Base-by-base conservation (phyloP, 1,140 invertebrate species). In the Coelopa frigida region DNA sequence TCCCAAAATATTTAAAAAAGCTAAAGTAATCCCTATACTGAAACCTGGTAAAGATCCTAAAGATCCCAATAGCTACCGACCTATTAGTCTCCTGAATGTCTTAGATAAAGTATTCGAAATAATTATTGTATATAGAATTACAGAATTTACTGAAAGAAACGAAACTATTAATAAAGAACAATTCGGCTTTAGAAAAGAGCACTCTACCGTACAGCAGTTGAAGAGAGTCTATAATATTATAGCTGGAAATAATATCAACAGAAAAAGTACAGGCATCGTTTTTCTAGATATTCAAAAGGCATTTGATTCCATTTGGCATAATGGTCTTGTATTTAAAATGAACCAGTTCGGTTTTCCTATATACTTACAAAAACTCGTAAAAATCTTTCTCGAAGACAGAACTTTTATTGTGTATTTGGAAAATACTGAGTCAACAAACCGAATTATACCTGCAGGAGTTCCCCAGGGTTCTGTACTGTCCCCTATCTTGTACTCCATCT, bases 131-230 rank as follows among this genome's bases (percentile, higher is more conserved):
- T 26, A 50, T 23, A 42, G 55, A 21, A 36, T 64, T 26, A 22
- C 12, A 4, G 1, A 26, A 21, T 48, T 23, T 15, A 37, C 55
- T 7, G 44, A 62, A 31, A 38, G 51, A 11, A 53, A 50, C 2
- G 49, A 56, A 7, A 40, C 59, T 3, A 50, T 68, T 1, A 41
- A 58, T 3, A 29, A 53, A 18, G 44, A 70, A n/a, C 64, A 73
- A 51, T 71, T 68, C 54, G 68, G 64, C 0, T 71, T 75, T 33
- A 52, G 66, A 47, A 22, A 24, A 17, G 36, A 44, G 4, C 59
- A 68, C 17, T 59, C 45, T 5, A 71, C 68, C 2, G 48, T 54
- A 3, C 58, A 70, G 32, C 67, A 70, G 37, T 20, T 72, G 3
- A 32, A 53, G 1, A 44, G 61, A 32, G 50, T 75, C 20, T 49